Base-by-base conservation (phyloP, 1,140 invertebrate genomes). In the Polypedilum vanderplanki region DNA sequence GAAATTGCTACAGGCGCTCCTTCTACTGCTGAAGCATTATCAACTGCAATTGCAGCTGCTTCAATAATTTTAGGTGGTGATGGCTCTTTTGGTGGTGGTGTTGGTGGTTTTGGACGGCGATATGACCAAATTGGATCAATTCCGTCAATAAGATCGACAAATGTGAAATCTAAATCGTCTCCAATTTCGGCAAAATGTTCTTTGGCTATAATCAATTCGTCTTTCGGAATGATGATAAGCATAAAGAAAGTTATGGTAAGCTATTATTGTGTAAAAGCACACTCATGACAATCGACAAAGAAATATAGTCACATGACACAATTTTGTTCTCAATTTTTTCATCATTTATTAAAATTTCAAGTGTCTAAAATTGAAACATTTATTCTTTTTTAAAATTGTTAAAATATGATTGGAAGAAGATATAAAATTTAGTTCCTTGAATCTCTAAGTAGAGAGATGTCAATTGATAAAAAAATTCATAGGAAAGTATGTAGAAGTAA, bases 111-210 rank as follows among this genome's bases (percentile, higher is more conserved):
- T 74, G 79, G 81, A 76, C 81, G 80, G 73, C 81, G 79, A 78
- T 86, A 82, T 76, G 81, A 80, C 78, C 83, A 83, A 76, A 80
- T 84, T 75, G 83, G 83, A 75, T 86, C 85, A 74, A 87, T 83
- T 74, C 86, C 86, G 24, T 84, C 84, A 84, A 97, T 97, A 84
- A 98, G 88, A 84, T 98, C 97, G 81, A 95, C 89, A 87, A 98
- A 98, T 77, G 97, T 96, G 81, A 91, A 89, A 85, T 99, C 97
- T 89, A 99, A 89, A 85, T 98, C 97, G 86, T 98, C 95, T 79
- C 93, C 94, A 86, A 99, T 96, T 81, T 93, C 90, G 86, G 98
- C 98, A 90, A 93, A 99, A 86, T 93, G 94, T 87, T 99, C 96
- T 87, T 97, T 98, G 86, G 98, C 96, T 83, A 90, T 90, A 85